Conservation (phyloP, 2,113 vertebrate genomes). For the Antechinus flavipes region DNA sequence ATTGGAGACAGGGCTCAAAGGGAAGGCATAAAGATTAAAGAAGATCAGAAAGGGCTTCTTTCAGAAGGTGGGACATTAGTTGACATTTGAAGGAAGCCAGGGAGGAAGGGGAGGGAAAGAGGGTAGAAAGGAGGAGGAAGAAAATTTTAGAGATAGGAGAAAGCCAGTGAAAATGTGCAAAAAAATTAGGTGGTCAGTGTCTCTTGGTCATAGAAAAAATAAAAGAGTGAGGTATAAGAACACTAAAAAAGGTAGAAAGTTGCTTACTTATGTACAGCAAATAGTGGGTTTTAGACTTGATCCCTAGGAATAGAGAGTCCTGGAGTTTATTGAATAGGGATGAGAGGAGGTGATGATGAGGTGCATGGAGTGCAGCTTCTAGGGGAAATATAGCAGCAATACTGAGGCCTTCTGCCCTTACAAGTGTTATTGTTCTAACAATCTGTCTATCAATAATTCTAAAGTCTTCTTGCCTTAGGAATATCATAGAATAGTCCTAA, state of each 20-base stretch:
- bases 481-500: no score
- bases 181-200: not conserved
- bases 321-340: not conserved
- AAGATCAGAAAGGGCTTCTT: not conserved
- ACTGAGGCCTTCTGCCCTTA: no score
- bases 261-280: not conserved
- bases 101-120: not conserved
- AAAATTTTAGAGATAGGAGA: not conserved
- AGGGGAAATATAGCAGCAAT: no score
- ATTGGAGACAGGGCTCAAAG: not conserved
- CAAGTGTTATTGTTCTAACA: no score
- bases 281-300: not conserved
- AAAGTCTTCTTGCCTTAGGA: no score
- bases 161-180: not conserved
- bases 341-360: not conserved
- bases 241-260: not conserved
- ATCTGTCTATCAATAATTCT: no score
- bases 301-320: not conserved
- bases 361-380: no score
- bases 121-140: not conserved
- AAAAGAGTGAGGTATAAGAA: not conserved
- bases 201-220: not conserved
- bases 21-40: not conserved
- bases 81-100: not conserved
- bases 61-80: not conserved